phyloP scores from a whole-genome alignment of 2,113 vertebrate species.

The Actinemys pallida region DNA sequence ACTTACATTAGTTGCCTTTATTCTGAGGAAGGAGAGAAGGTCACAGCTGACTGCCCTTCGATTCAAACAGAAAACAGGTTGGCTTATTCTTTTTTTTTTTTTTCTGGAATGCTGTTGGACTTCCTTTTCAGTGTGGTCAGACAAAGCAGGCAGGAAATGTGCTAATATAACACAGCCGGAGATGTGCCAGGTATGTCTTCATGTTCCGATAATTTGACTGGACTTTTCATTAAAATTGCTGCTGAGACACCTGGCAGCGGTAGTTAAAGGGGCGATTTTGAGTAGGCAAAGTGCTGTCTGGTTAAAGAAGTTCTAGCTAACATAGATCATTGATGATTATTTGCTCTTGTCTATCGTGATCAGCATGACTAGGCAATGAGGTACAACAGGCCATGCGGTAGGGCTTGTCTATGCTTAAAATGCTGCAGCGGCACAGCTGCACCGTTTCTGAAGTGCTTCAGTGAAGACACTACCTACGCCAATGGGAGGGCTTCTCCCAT shows the following conservation, averaged over 20 bases:
- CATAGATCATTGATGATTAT: slow-evolving; percentile 3
- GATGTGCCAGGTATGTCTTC: background rate
- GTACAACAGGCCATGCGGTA: background rate
- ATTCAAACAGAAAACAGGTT: background rate
- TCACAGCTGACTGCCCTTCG: background rate
- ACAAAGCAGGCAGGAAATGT: background rate
- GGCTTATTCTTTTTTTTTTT: background rate
- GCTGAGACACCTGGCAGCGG: rapidly evolving
- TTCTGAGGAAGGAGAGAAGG: slow-evolving; percentile 30
- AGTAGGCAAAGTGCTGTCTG: background rate
- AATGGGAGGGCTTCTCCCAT: background rate
- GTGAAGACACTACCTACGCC: background rate
- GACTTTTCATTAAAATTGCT: background rate
- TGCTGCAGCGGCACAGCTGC: too few species aligned
- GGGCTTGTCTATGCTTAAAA: too few species aligned
- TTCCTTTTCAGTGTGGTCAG: background rate
- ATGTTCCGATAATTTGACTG: background rate
- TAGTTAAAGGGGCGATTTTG: slow-evolving; percentile 1
- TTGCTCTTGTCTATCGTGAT: background rate
- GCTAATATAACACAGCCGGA: rapidly evolving
- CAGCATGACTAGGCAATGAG: rapidly evolving
- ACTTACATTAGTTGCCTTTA: background rate
- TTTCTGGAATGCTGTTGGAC: rapidly evolving
- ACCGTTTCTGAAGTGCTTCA: background rate
- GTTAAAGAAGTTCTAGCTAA: slow-evolving; percentile 32